Evolutionary conservation across 2,888 invertebrate genomes (phyloP), one percentile per base, ranked within the genome.

Genomic region (Ectobius pallidus): DNA sequence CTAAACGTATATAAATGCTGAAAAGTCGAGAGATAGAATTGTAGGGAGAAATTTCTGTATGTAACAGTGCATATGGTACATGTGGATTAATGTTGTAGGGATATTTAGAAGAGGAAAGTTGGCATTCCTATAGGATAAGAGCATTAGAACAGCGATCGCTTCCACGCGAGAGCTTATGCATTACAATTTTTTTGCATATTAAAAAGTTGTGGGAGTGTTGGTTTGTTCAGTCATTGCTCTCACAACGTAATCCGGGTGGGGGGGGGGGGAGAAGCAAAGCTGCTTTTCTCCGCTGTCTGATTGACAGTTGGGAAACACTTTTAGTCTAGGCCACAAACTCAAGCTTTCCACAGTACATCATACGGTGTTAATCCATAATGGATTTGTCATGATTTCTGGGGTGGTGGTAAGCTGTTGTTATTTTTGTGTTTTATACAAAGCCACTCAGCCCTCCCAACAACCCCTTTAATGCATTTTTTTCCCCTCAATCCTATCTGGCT

Each of bases 341-440:
- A 58, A 58, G 58, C 58, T 58, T 30, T 30, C 11, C 58, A 58
- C 58, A 58, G 30, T 58, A 58, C 58, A 58, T 30, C 58, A 30
- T n/a, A 58, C 30, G 44, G 44, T 65, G 65, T 65, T 65, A 65
- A 65, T 65, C 65, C 44, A 65, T 18, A 18, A n/a, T n/a, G 65
- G 44, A 65, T 65, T 65, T 46, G 65, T 65, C 65, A 30, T 65
- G 27, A 65, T 63, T 63, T 63, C 22, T 16, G 32, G 42, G 39
- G 65, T 11, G 34, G 62, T 9, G 62, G 58, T 44, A 65, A 65
- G 65, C 65, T 65, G 65, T 46, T 46, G 65, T 65, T 65, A 65
- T 46, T 65, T 65, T 46, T 65, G 65, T 65, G 65, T 65, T 65
- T 65, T 65, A 65, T 65, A 65, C 65, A 65, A 65, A 65, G 42